phyloP scores from a whole-genome alignment of 2,113 vertebrate species.

The Bungarus multicinctus region DNA sequence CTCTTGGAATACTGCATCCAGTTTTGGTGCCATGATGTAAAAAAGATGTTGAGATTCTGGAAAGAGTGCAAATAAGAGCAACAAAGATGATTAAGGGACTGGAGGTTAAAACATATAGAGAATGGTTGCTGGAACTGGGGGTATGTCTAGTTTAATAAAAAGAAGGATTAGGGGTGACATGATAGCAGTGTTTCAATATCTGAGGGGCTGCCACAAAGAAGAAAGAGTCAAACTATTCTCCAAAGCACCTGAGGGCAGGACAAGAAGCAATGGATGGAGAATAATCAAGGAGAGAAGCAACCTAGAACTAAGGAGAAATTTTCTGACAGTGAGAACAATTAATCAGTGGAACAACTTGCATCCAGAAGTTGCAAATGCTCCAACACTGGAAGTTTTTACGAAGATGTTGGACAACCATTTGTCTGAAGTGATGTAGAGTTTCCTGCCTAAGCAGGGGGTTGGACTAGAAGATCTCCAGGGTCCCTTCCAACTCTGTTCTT shows the following conservation, averaged over 20 bases:
- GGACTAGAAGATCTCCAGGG: not conserved
- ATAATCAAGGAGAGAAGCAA: not conserved
- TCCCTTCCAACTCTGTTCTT: too few relatives aligned
- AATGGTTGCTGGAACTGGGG: not conserved
- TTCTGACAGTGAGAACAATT: not conserved
- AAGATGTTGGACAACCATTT: not conserved
- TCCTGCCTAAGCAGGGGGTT: not conserved
- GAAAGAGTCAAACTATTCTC: not conserved
- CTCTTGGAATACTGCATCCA: too few relatives aligned
- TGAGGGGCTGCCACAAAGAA: not conserved
- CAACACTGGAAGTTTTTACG: not conserved
- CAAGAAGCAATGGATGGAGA: not conserved
- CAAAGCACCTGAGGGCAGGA: not conserved
- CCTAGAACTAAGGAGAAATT: not conserved
- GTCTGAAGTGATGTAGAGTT: not conserved
- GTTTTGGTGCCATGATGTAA: too few relatives aligned
- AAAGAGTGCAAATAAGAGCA: too few relatives aligned
- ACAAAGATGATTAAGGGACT: too few relatives aligned
- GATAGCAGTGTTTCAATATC: not conserved
- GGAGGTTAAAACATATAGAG: not conserved
- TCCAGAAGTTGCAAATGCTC: not conserved
- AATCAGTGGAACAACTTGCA: not conserved
- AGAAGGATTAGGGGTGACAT: not conserved
- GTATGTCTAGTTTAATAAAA: not conserved
- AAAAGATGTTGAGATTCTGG: too few relatives aligned